Base-by-base conservation (phyloP, 1,140 invertebrate genomes). In the Halyomorpha halys region DNA sequence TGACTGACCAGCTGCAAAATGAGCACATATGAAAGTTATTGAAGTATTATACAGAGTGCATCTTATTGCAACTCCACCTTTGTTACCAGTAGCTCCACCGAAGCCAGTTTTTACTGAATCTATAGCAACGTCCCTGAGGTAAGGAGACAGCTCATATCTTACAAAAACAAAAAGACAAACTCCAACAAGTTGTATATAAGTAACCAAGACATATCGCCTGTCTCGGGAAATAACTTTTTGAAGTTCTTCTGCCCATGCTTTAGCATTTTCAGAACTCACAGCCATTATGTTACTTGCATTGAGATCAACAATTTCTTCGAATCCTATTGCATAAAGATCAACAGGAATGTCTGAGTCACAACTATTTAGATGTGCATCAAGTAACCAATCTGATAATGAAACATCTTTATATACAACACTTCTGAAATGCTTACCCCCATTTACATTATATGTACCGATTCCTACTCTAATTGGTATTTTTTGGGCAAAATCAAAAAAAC, bases 241-340 rank as follows among this genome's bases (percentile, higher is more conserved):
- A 45, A 99, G 78, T 77, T 98, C 94, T 69, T 90, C 88, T 66
- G 91, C 91, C 96, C 96, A 99, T 56, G 90, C 84, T 77, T 89
- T 90, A 44, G 96, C 92, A 80, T 99, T 99, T 68, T 96, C 93
- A 62, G 54, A 81, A 81, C 82, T 97, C 14, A 94, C 91, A 68
- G 91, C 94, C 78, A 99, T 87, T 68, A 99, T 99, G 75, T 99
- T 99, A 64, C 90, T 89, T 5, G 97, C 97, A 82, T 97, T 99
- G 54, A 99, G 78, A 79, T 99, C 97, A 13, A 99, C 96, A 69
- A 99, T 98, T 83, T 99, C 97, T 77, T 99, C 91, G 78, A 99
- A 98, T 19, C 97, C 97, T 73, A 99, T 92, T 3, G 93, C 94
- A 81, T 88, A 98, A 63, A 99, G 90, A 76, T 98, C 95, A 39